phyloP scores from a whole-genome alignment of 2,797 vertebrate species.

The Mastacembelus armatus region DNA sequence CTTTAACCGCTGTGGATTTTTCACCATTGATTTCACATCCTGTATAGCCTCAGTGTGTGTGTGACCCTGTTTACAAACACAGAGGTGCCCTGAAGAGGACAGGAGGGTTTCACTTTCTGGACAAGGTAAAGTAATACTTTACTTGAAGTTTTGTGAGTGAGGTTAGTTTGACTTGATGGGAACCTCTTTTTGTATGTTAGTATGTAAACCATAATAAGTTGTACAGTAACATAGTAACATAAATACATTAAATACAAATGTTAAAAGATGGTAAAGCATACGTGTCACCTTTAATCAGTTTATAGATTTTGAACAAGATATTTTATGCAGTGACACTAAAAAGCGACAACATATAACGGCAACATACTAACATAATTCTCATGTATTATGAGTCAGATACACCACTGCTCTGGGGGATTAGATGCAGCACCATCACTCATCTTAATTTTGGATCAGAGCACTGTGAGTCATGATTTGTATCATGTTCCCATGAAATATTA shows the following conservation, averaged over 20 bases:
- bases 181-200: background rate
- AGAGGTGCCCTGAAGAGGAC: slow-evolving; percentile 36
- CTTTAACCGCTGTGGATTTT: slow-evolving; percentile 24
- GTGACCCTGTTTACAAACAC: slow-evolving; percentile 27
- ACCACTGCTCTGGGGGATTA: background rate
- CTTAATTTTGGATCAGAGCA: background rate
- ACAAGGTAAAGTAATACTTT: slow-evolving; percentile 57
- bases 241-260: no score
- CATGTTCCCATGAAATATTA: no score
- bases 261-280: no score
- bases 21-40: slow-evolving; percentile 27
- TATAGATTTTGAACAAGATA: no score
- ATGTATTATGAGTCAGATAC: slow-evolving; percentile 9
- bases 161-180: background rate
- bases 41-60: slow-evolving; percentile 21
- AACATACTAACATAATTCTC: background rate
- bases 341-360: background rate
- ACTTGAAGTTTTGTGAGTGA: background rate
- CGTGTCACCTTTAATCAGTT: no score
- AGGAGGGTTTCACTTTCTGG: slow-evolving; percentile 13
- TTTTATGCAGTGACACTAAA: background rate
- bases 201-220: background rate
- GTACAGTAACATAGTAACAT: background rate
- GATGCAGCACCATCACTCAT: no score
- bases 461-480: background rate